Conservation (phyloP, 2,113 vertebrate genomes). For the Oncorhynchus mykiss region DNA sequence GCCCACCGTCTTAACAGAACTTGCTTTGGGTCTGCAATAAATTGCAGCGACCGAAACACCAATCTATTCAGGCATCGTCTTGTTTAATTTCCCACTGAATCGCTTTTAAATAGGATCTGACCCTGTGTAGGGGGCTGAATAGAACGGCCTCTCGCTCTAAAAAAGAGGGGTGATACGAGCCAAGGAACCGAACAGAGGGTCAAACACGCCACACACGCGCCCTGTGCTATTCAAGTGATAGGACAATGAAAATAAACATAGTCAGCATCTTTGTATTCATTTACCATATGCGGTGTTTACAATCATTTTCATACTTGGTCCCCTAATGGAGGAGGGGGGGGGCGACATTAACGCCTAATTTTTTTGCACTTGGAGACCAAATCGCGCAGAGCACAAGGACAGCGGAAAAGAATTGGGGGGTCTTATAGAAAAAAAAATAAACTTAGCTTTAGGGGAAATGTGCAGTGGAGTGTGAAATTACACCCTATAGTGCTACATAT, state of each 20-base stretch:
- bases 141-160: conserved; percentile 55
- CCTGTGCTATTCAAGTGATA: conserved; percentile 58
- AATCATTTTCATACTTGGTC: conserved; percentile 46
- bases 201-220: conserved; percentile 72
- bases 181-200: conserved; percentile 66
- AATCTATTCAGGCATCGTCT: conserved; percentile 21
- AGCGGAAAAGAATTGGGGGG: conserved; percentile 81
- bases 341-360: conserved; percentile 49
- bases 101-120: conserved; percentile 51
- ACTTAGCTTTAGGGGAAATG: conserved; percentile 97
- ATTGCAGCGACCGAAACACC: background rate
- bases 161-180: conserved; percentile 72
- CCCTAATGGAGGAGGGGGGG: conserved; percentile 12
- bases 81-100: conserved; percentile 39
- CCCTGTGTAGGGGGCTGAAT: conserved; percentile 74
- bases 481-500: conserved; percentile 98
- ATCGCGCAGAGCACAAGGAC: conserved; percentile 78
- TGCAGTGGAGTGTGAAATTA: conserved; percentile 98
- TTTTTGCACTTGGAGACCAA: conserved; percentile 73
- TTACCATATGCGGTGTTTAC: conserved; percentile 37
- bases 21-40: background rate
- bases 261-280: conserved; percentile 41
- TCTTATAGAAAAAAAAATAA: conserved; percentile 78
- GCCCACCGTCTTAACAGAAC: background rate
- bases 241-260: conserved; percentile 61